Percentiles rank a stretch among this genome's conserved stretches.
phyloP scores from a whole-genome alignment of 2,797 vertebrate genomes.

The Amazona ochrocephala region DNA sequence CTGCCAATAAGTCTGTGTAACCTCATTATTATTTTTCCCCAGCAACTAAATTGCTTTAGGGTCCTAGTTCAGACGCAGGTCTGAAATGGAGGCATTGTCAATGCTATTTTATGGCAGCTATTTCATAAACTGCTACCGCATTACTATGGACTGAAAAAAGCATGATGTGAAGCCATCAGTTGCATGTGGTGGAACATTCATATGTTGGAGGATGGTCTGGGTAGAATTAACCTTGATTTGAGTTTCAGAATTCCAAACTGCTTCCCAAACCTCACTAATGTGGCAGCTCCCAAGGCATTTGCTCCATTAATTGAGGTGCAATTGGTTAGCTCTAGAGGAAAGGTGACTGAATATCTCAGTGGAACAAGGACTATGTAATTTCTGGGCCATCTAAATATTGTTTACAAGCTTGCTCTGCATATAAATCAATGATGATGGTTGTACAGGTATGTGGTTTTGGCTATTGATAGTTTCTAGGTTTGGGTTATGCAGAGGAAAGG shows the following conservation, averaged over 20 bases:
- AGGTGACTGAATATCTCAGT: not conserved
- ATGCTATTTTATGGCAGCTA: not conserved
- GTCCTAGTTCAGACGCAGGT: not conserved
- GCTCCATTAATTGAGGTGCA: not conserved
- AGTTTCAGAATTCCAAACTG: not conserved
- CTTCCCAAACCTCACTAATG: not conserved
- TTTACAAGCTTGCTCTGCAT: not conserved
- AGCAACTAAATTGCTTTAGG: not conserved
- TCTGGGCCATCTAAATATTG: not conserved
- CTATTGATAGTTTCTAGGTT: not conserved
- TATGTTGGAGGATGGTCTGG: not conserved
- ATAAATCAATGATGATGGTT: fast-evolving
- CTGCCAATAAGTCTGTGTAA: not conserved
- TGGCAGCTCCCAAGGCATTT: not conserved
- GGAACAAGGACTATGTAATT: not conserved
- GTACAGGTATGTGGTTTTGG: fast-evolving
- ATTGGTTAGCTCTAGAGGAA: not conserved
- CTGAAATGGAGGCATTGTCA: not conserved
- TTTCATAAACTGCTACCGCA: not conserved
- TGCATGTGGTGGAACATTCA: not conserved
- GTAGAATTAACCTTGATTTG: not conserved
- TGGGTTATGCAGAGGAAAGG: not conserved
- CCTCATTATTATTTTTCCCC: not conserved
- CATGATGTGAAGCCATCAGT: not conserved
- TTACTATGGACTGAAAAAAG: not conserved